Percentiles rank a stretch among this genome's conserved stretches.
Evolutionary conservation across 2,113 vertebrate genomes (phyloP).

Genomic region (Sylvietta virens): DNA sequence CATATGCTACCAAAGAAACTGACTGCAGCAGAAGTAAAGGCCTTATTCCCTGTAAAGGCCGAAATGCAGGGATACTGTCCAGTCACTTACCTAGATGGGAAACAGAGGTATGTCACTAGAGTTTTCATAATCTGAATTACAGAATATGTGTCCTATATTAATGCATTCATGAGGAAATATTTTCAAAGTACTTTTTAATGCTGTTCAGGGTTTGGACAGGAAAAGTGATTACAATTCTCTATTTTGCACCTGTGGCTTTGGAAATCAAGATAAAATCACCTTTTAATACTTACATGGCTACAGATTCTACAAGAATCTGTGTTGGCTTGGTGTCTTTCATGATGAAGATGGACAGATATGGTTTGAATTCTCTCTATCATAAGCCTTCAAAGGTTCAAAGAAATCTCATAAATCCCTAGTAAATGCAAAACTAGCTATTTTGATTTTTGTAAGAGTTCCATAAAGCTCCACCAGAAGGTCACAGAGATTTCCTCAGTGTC

Average conservation of each 20-base stretch:
- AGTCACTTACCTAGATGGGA: slow-evolving; percentile 88
- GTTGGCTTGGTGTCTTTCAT: not conserved
- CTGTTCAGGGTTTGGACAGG: not conserved
- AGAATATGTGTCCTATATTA: not conserved
- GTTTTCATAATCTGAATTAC: not conserved
- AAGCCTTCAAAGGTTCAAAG: not conserved
- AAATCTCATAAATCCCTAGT: not conserved
- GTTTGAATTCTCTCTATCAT: not conserved
- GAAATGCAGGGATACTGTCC: slow-evolving; percentile 92
- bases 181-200: not conserved
- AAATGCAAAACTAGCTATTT: not conserved
- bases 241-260: not conserved
- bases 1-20: slow-evolving; percentile 80
- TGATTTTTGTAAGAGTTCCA: not conserved
- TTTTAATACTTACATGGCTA: not conserved
- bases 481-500: not conserved
- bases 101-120: slow-evolving; percentile 77
- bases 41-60: slow-evolving; percentile 77
- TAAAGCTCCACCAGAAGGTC: not conserved
- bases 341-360: not conserved
- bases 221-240: not conserved
- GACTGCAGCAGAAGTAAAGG: slow-evolving; percentile 77
- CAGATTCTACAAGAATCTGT: not conserved
- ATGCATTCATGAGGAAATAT: not conserved
- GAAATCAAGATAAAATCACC: not conserved